Base-by-base conservation (phyloP, 2,113 vertebrate species). In the Malurus alboscapulatus region DNA sequence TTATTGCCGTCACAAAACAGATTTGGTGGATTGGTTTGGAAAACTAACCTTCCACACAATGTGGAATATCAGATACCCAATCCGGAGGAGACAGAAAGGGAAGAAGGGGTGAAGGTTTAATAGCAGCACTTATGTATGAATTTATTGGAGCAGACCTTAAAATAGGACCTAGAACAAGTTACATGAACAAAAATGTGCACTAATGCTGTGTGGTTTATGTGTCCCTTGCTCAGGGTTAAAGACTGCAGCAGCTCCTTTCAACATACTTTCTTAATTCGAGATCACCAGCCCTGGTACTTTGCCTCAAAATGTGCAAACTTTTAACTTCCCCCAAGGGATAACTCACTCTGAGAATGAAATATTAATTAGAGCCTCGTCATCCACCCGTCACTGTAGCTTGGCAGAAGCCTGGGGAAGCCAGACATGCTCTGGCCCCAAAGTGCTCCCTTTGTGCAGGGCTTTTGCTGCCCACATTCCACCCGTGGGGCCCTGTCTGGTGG, bases 391-490 rank as follows among this genome's bases (percentile, higher is more conserved):
- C 84, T 95, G 80, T 94, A 95, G 95, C 91, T 92, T 93, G 80
- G 66, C 0, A 1, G 84, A 93, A 91, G 74, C 55, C 59, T 30
- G 84, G 82, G 82, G 74, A 91, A 94, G 73, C 34, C 65, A 94
- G 90, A 77, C 71, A 63, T 6, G 14, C 79, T 88, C 61, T 84
- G 91, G 85, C 75, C 87, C 68, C 48, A 15, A 92, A 96, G 86
- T 38, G 67, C 83, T 93, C 29, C 76, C 75, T 94, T 95, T 96
- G 83, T 90, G 87, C 42, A 59, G 36, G 58, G 76, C 87, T 94
- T 96, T 97, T 96, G 93, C 95, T 95, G 26, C 79, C 36, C 45
- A 17, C 95, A 94, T 96, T 94, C 94, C 93, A 75, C 76, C 83
- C 15, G 17, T 83, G 89, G 88, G 92, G 91, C 83, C 78, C 76